Percentiles rank a stretch among this genome's conserved stretches.
These are phyloP conservation scores for Aromia moschata DNA, from an alignment of 2,888 invertebrate species.

Conservation along the genomic window DNA sequence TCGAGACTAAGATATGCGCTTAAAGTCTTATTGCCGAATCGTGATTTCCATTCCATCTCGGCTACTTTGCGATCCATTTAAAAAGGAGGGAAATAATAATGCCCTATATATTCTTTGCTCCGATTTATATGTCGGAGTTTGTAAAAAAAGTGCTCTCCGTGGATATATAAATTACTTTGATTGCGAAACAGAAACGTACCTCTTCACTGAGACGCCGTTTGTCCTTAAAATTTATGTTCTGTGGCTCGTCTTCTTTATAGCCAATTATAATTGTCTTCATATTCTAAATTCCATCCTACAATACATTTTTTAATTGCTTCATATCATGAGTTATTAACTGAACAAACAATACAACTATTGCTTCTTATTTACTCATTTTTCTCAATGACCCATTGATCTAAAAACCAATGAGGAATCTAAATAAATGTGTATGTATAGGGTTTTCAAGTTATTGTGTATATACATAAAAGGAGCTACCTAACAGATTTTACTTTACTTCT, in stretches of 20 bases:
- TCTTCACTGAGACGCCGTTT: neutral
- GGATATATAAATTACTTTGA: neutral
- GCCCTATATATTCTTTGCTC: conserved; percentile 2
- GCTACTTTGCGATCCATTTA: conserved; percentile 31
- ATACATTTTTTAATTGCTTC: too few relatives aligned
- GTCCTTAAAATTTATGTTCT: neutral
- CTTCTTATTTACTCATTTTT: too few relatives aligned
- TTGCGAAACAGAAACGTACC: neutral
- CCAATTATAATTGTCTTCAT: too few relatives aligned
- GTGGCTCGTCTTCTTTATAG: neutral
- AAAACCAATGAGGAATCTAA: too few relatives aligned
- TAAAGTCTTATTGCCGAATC: conserved; percentile 35
- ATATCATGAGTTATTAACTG: too few relatives aligned
- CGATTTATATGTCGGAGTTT: neutral
- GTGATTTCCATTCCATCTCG: conserved; percentile 41
- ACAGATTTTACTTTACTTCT: too few relatives aligned
- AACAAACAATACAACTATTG: too few relatives aligned
- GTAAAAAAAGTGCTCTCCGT: neutral
- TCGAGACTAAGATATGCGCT: conserved; percentile 35
- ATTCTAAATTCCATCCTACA: too few relatives aligned
- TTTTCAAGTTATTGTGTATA: too few relatives aligned
- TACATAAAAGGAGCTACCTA: too few relatives aligned
- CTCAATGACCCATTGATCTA: too few relatives aligned
- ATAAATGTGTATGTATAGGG: too few relatives aligned
- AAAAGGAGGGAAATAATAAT: conserved; percentile 20